Percentiles rank a stretch among this genome's conserved stretches.
These are phyloP conservation scores for Lepus oiostolus DNA, from an alignment of 2,797 vertebrate species.

Conservation along the genomic window DNA sequence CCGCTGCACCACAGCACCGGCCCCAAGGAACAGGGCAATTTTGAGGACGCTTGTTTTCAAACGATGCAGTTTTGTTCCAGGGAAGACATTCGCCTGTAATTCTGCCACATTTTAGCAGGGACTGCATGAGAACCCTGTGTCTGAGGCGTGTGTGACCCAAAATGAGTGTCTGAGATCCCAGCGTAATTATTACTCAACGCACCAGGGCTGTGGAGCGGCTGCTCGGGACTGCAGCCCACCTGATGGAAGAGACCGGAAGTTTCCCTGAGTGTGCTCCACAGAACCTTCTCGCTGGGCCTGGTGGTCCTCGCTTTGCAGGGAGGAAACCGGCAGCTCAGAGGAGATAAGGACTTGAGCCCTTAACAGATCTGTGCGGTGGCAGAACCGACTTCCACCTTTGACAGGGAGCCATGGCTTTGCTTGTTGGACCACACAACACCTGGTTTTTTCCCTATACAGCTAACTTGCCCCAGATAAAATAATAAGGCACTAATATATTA, in stretches of 20 bases:
- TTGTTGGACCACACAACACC: fast-evolving
- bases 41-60: neutral
- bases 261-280: neutral
- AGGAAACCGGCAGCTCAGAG: neutral
- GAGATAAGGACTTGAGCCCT: neutral
- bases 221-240: neutral
- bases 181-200: neutral
- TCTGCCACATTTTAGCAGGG: neutral
- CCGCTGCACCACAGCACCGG: no score
- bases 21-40: conserved; percentile 40
- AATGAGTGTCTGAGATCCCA: neutral
- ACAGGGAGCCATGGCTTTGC: fast-evolving
- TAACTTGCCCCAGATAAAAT: neutral
- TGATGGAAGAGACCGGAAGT: neutral
- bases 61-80: conserved; percentile 48
- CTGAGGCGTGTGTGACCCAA: neutral
- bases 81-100: neutral
- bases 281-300: neutral
- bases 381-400: neutral
- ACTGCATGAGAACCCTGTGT: neutral
- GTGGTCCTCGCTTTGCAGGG: no score
- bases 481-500: neutral
- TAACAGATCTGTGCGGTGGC: fast-evolving
- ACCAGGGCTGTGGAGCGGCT: neutral
- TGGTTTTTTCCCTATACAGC: neutral